Evolutionary conservation across 2,888 invertebrate species (phyloP).

Genomic region (Limnephilus marmoratus): DNA sequence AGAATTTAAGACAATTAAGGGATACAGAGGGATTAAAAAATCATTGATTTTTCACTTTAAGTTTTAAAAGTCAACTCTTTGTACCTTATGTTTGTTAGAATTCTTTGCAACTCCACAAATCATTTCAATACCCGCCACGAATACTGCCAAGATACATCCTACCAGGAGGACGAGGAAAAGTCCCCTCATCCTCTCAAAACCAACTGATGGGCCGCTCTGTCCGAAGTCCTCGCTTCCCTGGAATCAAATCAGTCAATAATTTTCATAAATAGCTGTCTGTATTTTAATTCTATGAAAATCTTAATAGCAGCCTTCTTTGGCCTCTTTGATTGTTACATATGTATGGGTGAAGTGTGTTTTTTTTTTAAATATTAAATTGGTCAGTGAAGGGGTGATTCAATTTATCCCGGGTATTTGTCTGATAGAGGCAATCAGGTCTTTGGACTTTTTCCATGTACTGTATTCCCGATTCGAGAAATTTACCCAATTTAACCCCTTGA

Average conservation of each 20-base stretch:
- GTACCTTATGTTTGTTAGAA: constrained; percentile 72
- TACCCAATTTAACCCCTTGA: no score
- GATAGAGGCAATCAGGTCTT: neutral
- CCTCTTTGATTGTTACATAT: no score
- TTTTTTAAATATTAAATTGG: no score
- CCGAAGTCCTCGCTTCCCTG: neutral
- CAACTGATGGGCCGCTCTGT: constrained; percentile 71
- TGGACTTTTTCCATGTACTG: neutral
- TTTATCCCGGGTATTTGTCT: neutral
- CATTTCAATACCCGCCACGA: constrained; percentile 84
- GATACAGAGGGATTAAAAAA: no score
- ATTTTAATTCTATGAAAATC: no score
- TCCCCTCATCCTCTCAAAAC: constrained; percentile 88
- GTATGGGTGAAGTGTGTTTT: no score
- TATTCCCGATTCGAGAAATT: neutral
- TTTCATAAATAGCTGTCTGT: no score
- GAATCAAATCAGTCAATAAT: constrained; percentile 69
- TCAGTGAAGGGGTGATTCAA: neutral
- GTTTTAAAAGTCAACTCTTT: neutral
- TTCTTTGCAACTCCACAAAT: constrained; percentile 73
- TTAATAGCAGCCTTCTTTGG: no score
- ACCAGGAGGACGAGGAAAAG: constrained; percentile 86
- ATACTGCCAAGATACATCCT: constrained; percentile 81
- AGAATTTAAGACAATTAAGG: no score
- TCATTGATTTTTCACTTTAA: no score